Percentiles rank a stretch among this genome's conserved stretches.
Evolutionary conservation across 1,140 invertebrate species (phyloP).

Genomic region (Leptoteleia sp.): DNA sequence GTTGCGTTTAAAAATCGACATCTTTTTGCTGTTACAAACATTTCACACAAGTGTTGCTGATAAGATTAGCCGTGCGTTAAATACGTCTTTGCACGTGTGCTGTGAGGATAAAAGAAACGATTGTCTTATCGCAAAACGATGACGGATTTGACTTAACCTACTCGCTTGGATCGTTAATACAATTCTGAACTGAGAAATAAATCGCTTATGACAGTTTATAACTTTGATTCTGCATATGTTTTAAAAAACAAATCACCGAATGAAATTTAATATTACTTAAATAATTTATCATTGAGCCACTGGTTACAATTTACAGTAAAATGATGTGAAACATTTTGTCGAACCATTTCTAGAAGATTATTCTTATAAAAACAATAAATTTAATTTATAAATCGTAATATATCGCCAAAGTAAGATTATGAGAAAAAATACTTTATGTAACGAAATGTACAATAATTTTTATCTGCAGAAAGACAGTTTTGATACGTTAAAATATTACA

Average conservation of each 20-base stretch:
- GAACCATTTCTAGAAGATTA: no score
- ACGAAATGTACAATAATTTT: no score
- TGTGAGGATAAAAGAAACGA: slow-evolving; percentile 58
- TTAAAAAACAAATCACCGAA: not conserved
- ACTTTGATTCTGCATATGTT: slow-evolving; percentile 7
- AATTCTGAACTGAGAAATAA: slow-evolving; percentile 42
- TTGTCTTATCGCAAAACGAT: slow-evolving; percentile 59
- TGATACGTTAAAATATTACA: no score
- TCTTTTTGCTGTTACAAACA: slow-evolving; percentile 33
- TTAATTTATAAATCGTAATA: no score
- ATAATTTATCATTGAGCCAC: no score
- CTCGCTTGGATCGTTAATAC: slow-evolving; percentile 47
- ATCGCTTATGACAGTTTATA: slow-evolving; percentile 27
- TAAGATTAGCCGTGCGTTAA: slow-evolving; percentile 62
- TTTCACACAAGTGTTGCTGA: slow-evolving; percentile 55
- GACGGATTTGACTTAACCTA: slow-evolving; percentile 59
- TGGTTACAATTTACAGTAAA: no score
- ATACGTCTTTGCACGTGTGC: slow-evolving; percentile 59
- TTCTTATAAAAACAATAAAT: no score
- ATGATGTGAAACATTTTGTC: no score
- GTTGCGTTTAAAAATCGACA: slow-evolving; percentile 21
- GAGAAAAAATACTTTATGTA: no score
- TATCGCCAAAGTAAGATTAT: no score
- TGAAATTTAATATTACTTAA: not conserved
- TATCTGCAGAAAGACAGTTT: no score